phyloP scores from a whole-genome alignment of 2,888 invertebrate species.

The Lasioglossum vierecki region DNA sequence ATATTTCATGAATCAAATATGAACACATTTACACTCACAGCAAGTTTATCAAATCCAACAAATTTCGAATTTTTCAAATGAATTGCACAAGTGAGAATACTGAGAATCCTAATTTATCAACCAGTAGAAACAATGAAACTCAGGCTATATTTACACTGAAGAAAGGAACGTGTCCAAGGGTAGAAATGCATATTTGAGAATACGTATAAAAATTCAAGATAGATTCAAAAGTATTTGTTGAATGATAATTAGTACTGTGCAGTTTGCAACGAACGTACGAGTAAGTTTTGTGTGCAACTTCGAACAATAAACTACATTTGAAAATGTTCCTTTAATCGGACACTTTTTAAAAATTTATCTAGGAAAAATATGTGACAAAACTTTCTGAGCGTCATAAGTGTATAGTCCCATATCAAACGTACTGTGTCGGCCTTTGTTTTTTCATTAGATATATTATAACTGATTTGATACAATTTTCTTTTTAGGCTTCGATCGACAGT shows the following conservation, averaged over 20 bases:
- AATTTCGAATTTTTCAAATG: neutral
- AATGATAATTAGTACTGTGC: no score
- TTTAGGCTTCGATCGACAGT: conserved; percentile 93
- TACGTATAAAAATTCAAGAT: no score
- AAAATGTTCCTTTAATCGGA: neutral
- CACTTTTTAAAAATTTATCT: neutral
- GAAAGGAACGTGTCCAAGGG: neutral
- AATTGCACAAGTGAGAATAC: neutral
- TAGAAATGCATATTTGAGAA: neutral
- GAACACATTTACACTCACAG: neutral
- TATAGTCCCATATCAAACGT: neutral
- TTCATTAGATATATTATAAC: neutral
- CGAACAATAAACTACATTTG: neutral
- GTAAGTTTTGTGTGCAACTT: neutral
- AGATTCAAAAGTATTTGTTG: no score
- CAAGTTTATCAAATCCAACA: neutral
- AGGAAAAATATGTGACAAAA: neutral
- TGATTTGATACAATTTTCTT: conserved; percentile 11
- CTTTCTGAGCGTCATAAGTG: conserved; percentile 9
- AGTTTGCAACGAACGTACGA: no score
- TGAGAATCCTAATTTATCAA: neutral
- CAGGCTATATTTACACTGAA: neutral
- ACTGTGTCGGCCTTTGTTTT: neutral
- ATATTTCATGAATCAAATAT: neutral
- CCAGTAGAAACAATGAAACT: neutral